Base-by-base conservation (phyloP, 2,888 invertebrate genomes). In the Ditylenchus weischeri region DNA sequence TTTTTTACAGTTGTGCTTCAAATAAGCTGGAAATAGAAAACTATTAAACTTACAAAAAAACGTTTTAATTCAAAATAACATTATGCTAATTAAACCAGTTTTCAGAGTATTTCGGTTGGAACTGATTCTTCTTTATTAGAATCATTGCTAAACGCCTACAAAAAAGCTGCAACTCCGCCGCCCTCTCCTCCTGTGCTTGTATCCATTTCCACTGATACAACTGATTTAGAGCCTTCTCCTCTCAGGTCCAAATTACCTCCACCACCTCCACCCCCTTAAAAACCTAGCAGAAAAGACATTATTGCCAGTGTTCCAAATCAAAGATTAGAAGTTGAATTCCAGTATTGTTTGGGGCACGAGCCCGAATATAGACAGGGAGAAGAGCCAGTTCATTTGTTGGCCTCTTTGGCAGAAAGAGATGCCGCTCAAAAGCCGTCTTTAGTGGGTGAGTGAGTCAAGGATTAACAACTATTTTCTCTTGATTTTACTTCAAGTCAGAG, bases 261-360 rank as follows among this genome's bases (percentile, higher is more conserved):
- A 15, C 66, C 66, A 49, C 66, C 67, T n/a, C 57, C 58, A 29
- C 64, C 67, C 10, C 67, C 65, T 21, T 57, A 50, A 29, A 67
- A 65, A 47, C 67, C 67, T 50, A 43, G 38, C 13, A 49, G 67
- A 29, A 54, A 54, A 23, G 38, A 35, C 21, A 43, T 43, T 43
- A 15, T 43, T 15, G 43, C 36, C 62, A 13, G 49, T 43, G 11
- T 43, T 23, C n/a, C 62, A 62, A 47, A 29, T 66, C 29, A 51
- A 49, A 47, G 35, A 57, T 1, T 38, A 66, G 67, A 57, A 49
- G 54, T 71, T 2, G 73, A 72, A 43, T 71, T 73, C 43, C 69
- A 73, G 60, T 73, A 73, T 49, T 75, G 75, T 51, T 8, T 73
- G 13, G 73, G 73, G 0, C 73, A 73, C 50, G 73, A 76, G 50